Base-by-base conservation (phyloP, 2,797 vertebrate genomes). In the Lagocephalus sceleratus region DNA sequence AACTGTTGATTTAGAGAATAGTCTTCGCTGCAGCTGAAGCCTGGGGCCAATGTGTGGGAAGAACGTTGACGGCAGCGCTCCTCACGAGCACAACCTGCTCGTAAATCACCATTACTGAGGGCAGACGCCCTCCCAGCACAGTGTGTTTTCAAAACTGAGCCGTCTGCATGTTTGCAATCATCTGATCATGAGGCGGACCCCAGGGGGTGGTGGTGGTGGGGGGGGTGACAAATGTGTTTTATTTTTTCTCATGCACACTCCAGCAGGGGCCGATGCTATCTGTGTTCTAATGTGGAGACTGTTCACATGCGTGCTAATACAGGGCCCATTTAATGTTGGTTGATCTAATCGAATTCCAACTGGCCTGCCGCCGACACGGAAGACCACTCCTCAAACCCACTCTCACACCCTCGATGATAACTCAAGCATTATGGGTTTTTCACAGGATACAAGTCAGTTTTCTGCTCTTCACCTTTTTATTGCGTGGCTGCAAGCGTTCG, bases 321-420 rank as follows among this genome's bases (percentile, higher is more conserved):
- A 84, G 68, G 60, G 46, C 35, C 40, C 48, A 73, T 83, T 85
- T 78, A 80, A 70, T 69, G 51, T 51, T 47, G 62, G 76, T 78
- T 90, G 79, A 87, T 83, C 74, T 79, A 66, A 62, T 79, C 72
- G 82, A 77, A 83, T 78, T 78, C 73, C 60, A 71, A 73, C 85
- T 78, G 79, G 63, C 80, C 67, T 23, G 32, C 67, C 49, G 54
- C 75, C 81, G 78, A 60, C 58, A 64, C 52, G 57, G 71, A 54
- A 51, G 66, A 40, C 53, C 59, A 66, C 47, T n/a, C 38, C 5
- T 44, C 5, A 29, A 21, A 56, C 35, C 26, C 12, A 20, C 25
- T 20, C 49, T 19, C 46, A 40, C 4, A 21, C 44, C 20, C 1
- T 40, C 41, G 25, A 7, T 41, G 25, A 7, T 41, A 60, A 69